Base-by-base conservation (phyloP, 2,797 vertebrate genomes). In the Alectoris magna region DNA sequence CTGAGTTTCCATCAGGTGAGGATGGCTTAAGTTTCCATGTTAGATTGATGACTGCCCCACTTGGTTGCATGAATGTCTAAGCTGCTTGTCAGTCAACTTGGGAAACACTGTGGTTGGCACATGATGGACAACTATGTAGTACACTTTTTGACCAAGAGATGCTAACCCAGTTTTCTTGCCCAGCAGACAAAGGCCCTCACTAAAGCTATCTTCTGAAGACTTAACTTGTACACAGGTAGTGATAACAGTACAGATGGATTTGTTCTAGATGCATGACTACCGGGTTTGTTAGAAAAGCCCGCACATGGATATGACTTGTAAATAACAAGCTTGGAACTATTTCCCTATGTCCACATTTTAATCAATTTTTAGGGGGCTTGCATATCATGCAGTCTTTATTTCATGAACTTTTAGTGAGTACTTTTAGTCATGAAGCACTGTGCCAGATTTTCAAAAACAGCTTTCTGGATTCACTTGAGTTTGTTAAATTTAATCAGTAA, bases 351-450 rank as follows among this genome's bases (percentile, higher is more conserved):
- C 82, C 17, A 74, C 18, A 80, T 58, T 90, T n/a, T 60, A 92
- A 80, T 66, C 31, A 7, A 5, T 46, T 66, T 83, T 82, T 69
- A 71, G 49, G 11, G 49, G 11, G 49, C 60, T 96, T 88, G 26
- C 38, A 18, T 88, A 67, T 82, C 4, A 34, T 13, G 15, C 11
- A 51, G 44, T 34, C 24, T 90, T 78, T 87, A 63, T 94, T 59
- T 62, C 84, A 60, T 94, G 43, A 84, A 92, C 70, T 92, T 90
- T 74, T 64, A 88, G 3, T 29, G n/a, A 84, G 38, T 23, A 64
- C 17, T 77, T 94, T 88, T 74, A 84, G 56, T 89, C 84, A 90
- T 14, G 67, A 73, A 95, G 44, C 83, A 68, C 59, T 85, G 18
- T 88, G 34, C 24, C 88, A 22, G 3, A 67, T 77, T 94, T 43